phyloP scores from a whole-genome alignment of 2,888 invertebrate genomes.

The Terebella lapidaria region DNA sequence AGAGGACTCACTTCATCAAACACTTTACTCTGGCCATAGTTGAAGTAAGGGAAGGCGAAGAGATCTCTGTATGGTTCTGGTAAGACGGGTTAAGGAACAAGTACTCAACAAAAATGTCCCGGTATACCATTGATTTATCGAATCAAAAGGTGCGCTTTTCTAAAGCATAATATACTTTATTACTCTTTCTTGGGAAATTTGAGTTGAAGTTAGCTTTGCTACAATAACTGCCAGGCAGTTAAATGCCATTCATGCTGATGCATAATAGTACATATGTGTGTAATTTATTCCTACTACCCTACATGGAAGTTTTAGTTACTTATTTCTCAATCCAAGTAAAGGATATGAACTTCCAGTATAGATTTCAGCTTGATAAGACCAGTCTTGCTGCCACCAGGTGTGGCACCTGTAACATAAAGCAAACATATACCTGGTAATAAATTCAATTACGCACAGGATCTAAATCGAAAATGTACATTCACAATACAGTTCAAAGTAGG shows the following conservation, averaged over 20 bases:
- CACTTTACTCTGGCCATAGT: slow-evolving; percentile 68
- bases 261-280: neutral
- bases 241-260: no score
- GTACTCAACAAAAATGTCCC: neutral
- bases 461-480: no score
- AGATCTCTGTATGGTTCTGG: slow-evolving; percentile 35
- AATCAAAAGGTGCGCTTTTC: no score
- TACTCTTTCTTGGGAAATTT: no score
- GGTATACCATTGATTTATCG: neutral
- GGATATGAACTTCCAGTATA: neutral
- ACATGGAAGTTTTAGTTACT: neutral
- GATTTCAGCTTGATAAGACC: neutral
- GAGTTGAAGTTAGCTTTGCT: no score
- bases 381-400: neutral
- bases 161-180: no score
- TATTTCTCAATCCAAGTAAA: neutral
- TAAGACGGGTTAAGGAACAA: slow-evolving; percentile 11
- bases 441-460: no score
- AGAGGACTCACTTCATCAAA: slow-evolving; percentile 61
- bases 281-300: neutral
- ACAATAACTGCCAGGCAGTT: no score
- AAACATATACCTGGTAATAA: no score
- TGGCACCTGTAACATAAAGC: neutral
- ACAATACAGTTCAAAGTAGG: no score
- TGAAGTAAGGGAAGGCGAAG: slow-evolving; percentile 64